These are phyloP conservation scores for Camponotus vicinus DNA, from an alignment of 1,140 invertebrate species.

Conservation along the genomic window DNA sequence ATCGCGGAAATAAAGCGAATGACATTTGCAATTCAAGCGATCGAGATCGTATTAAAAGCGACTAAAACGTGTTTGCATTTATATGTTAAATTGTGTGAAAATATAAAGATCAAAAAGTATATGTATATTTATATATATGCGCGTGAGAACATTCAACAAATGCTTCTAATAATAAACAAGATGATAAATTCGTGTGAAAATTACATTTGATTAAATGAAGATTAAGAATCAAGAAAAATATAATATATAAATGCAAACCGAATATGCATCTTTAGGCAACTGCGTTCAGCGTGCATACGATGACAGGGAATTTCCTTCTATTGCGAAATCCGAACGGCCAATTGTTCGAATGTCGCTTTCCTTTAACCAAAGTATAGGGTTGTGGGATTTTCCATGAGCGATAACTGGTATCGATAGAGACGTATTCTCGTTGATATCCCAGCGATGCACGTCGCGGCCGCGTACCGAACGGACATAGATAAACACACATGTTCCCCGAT, in stretches of 20 bases:
- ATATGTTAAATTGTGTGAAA: not conserved
- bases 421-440: slow-evolving; percentile 54
- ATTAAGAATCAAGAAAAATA: not conserved
- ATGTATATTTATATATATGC: not conserved
- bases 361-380: not conserved
- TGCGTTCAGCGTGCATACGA: not conserved
- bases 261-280: not conserved
- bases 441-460: slow-evolving; percentile 24
- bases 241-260: not conserved
- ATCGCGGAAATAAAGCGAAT: not conserved
- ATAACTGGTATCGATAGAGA: slow-evolving; percentile 42
- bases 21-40: not conserved
- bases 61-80: not conserved
- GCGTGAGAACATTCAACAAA: not conserved
- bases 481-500: slow-evolving; percentile 60
- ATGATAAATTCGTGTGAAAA: not conserved
- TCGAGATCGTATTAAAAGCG: not conserved
- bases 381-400: slow-evolving; percentile 25
- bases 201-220: not conserved
- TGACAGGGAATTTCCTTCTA: not conserved
- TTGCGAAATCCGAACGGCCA: not conserved
- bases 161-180: not conserved
- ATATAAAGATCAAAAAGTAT: not conserved
- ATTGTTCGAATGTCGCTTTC: slow-evolving; percentile 52
- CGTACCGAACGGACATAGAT: slow-evolving; percentile 36